Evolutionary conservation across 2,113 vertebrate species (phyloP).

Genomic region (Lepus timidus): DNA sequence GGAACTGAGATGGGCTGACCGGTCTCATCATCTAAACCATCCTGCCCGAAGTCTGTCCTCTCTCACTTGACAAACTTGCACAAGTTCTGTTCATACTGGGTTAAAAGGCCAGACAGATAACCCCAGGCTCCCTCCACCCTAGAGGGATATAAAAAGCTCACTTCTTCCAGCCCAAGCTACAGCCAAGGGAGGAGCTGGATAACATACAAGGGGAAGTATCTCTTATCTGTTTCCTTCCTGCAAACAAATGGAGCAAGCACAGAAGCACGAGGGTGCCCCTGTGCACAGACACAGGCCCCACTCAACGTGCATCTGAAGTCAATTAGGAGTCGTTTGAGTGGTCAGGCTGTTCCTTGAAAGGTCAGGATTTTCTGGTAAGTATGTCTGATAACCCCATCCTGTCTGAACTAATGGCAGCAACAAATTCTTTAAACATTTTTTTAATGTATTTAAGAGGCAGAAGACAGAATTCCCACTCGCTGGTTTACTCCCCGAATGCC

Average conservation of each 20-base stretch:
- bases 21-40: neutral
- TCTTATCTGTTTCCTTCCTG: conserved; percentile 56
- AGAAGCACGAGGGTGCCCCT: neutral
- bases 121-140: neutral
- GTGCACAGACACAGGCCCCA: neutral
- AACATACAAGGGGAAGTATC: neutral
- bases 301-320: neutral
- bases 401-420: conserved; percentile 24
- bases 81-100: neutral
- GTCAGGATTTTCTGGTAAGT: conserved; percentile 43
- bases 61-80: neutral
- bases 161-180: neutral
- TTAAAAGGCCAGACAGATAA: conserved; percentile 29
- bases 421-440: neutral
- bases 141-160: conserved; percentile 10
- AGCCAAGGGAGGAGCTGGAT: conserved; percentile 38
- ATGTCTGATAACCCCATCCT: conserved; percentile 22
- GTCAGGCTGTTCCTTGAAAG: neutral
- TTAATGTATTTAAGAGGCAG: too few relatives aligned
- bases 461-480: too few relatives aligned
- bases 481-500: too few relatives aligned
- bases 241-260: conserved; percentile 18
- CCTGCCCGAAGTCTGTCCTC: neutral
- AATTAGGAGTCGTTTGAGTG: neutral
- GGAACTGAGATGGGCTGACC: neutral